Evolutionary conservation across 2,888 invertebrate genomes (phyloP), one percentile per base, ranked within the genome.

Genomic region (Chelonus formosanus): DNA sequence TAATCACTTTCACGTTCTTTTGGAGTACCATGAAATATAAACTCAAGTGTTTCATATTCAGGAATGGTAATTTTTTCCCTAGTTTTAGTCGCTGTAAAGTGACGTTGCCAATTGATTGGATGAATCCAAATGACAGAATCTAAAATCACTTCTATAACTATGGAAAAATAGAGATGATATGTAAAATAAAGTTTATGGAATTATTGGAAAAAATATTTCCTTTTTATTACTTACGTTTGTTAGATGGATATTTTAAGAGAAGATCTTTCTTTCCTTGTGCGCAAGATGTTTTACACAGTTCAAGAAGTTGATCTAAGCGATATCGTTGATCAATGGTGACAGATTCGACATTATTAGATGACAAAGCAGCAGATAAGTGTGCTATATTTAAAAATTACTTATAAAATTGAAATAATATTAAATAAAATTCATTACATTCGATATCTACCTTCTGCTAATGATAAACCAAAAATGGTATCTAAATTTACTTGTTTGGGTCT

Each of bases 381-480:
- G 74, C 78, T 79, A 34, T 20, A 20, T 20, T 20, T 20, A 1
- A 20, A 20, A 20, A 20, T 20, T 20, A 20, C 2, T 20, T 20
- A 20, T 20, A 20, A 20, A 1, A 20, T 2, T 20, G 1, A 20
- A 20, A 20, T 20, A 20, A 20, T 20, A 20, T 20, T 20, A 20
- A 20, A 20, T 20, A 20, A 20, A 20, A 20, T 20, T 20, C 20
- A 20, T 20, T 20, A 2, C 1, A 20, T 20, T 20, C 2, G 2
- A 20, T 20, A 20, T 20, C 20, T 76, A 85, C 85, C 85, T 80
- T 84, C 74, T 0, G 78, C 78, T 5, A 85, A 71, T 20, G 81
- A 78, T 5, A 85, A 68, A 5, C 85, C 84, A 36, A 84, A 81
- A 50, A 79, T 71, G 4, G 78, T 79, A 68, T 85, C 85, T 3